phyloP scores from a whole-genome alignment of 2,888 invertebrate species.

The Vanessa cardui region DNA sequence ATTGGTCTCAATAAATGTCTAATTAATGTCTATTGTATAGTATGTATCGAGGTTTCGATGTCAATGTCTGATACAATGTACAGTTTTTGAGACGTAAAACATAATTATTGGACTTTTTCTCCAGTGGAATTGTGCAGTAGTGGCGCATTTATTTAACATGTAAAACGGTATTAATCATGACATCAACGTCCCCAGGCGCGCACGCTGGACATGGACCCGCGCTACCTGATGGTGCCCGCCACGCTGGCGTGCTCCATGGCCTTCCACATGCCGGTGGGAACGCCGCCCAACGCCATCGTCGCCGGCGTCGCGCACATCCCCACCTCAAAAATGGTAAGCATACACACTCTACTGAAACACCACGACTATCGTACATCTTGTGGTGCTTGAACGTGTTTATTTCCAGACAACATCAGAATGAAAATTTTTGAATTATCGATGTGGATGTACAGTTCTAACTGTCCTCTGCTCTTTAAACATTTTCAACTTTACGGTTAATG shows the following conservation, averaged over 20 bases:
- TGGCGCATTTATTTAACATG: too few relatives aligned
- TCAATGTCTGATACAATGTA: too few relatives aligned
- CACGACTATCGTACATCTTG: too few relatives aligned
- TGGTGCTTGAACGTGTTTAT: too few relatives aligned
- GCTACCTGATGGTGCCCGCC: constrained; percentile 95
- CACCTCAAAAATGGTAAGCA: constrained; percentile 88
- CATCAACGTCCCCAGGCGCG: constrained; percentile 84
- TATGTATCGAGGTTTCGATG: too few relatives aligned
- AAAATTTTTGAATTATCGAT: too few relatives aligned
- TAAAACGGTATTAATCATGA: not conserved
- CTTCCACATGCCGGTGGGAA: constrained; percentile 96
- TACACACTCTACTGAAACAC: not conserved
- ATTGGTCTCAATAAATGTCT: too few relatives aligned
- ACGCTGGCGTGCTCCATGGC: constrained; percentile 95
- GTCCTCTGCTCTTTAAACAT: too few relatives aligned
- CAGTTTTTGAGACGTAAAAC: too few relatives aligned
- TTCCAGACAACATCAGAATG: not conserved
- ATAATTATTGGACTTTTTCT: not conserved
- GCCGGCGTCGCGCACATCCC: constrained; percentile 91
- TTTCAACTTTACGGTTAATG: too few relatives aligned
- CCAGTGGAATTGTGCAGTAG: not conserved
- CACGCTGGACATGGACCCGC: constrained; percentile 89
- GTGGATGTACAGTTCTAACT: too few relatives aligned
- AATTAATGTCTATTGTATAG: too few relatives aligned
- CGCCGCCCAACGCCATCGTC: constrained; percentile 97